Evolutionary conservation across 2,113 vertebrate genomes (phyloP).

Genomic region (Pluvialis apricaria): DNA sequence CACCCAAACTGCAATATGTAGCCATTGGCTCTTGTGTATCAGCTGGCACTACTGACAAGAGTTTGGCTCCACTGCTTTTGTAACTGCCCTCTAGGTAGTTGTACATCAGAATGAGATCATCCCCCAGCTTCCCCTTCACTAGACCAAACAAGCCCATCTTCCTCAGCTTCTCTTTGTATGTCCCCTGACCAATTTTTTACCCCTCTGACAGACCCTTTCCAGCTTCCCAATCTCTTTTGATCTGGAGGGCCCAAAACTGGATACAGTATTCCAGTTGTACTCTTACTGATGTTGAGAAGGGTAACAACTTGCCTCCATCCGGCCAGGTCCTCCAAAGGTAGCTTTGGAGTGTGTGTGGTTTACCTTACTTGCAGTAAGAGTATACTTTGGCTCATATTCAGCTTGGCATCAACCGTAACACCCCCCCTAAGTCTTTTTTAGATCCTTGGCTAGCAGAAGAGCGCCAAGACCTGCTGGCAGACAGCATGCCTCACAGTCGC

Average conservation of each 20-base stretch:
- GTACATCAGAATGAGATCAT: background rate
- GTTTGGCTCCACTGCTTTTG: background rate
- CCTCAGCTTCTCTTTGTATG: background rate
- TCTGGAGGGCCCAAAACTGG: background rate
- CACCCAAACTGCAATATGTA: background rate
- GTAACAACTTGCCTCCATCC: background rate
- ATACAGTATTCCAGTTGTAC: background rate
- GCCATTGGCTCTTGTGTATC: background rate
- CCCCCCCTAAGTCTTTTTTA: background rate
- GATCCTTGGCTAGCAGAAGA: background rate
- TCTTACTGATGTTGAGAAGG: background rate
- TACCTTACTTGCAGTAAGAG: background rate
- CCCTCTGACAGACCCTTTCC: background rate
- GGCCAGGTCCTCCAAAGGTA: background rate
- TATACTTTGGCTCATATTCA: background rate
- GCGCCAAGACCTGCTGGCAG: background rate
- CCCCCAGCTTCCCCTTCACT: background rate
- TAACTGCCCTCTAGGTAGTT: background rate
- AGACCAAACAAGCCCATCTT: background rate
- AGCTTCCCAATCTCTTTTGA: background rate
- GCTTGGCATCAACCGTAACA: background rate
- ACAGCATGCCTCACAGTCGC: background rate
- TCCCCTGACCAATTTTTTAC: background rate
- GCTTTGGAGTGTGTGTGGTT: background rate
- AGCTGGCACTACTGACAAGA: background rate